These are phyloP conservation scores for Physeter macrocephalus DNA, from an alignment of 2,113 vertebrate species.

Conservation along the genomic window DNA sequence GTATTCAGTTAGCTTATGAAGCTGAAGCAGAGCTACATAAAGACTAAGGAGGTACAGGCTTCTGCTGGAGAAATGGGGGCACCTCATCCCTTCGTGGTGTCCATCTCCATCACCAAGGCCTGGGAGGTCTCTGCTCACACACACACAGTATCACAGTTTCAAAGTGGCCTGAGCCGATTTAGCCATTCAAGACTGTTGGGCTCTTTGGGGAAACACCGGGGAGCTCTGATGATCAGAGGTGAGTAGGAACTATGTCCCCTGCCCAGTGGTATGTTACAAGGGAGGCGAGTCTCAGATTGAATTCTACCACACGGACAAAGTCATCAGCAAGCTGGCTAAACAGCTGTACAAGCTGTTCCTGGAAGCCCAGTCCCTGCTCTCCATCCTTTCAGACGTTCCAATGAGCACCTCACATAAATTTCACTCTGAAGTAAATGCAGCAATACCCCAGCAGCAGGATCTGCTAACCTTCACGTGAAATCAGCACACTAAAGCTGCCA, in stretches of 20 bases:
- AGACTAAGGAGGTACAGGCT: neutral
- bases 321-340: neutral
- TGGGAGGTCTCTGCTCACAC: neutral
- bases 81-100: accelerated
- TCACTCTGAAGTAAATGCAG: neutral
- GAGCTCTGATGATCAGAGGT: neutral
- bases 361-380: neutral
- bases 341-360: accelerated
- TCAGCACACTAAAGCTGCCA: neutral
- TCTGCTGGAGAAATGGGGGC: neutral
- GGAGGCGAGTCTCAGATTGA: neutral
- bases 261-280: neutral
- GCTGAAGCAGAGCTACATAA: neutral
- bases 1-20: neutral
- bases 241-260: neutral
- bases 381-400: neutral
- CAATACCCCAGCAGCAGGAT: neutral
- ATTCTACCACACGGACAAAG: neutral
- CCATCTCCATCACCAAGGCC: no score
- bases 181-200: neutral
- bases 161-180: neutral
- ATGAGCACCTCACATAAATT: neutral
- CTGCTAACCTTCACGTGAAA: neutral
- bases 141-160: neutral
- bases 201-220: neutral